Conservation (phyloP, 2,888 invertebrate species). For the Idaea dimidiata region DNA sequence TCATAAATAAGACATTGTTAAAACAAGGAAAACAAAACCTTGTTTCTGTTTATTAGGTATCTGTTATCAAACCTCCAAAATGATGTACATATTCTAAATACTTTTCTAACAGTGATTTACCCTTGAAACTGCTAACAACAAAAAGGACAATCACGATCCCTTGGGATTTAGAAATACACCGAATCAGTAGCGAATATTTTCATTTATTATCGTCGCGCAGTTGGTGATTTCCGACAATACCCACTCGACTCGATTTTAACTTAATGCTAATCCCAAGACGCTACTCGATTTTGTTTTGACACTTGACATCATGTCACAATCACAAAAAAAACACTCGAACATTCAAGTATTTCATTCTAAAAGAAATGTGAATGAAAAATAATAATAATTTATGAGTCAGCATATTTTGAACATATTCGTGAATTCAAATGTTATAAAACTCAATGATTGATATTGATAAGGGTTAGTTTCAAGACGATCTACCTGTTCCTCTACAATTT, state of each 20-base stretch:
- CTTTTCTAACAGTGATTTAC: not conserved
- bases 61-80: not conserved
- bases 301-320: constrained; percentile 58
- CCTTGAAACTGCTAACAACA: not conserved
- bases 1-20: no score
- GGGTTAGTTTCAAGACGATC: constrained; percentile 10
- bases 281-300: constrained; percentile 79
- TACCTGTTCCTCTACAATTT: constrained; percentile 13
- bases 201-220: constrained; percentile 32
- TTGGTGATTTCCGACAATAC: constrained; percentile 45
- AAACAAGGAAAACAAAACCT: no score
- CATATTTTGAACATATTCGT: constrained; percentile 31
- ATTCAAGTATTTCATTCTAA: constrained; percentile 52
- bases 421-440: constrained; percentile 14
- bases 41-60: no score
- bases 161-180: not conserved
- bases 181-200: constrained; percentile 17
- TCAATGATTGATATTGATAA: constrained; percentile 24
- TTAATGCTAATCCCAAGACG: constrained; percentile 59
- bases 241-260: constrained; percentile 30
- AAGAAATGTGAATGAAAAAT: constrained; percentile 53
- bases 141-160: not conserved
- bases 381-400: constrained; percentile 58
- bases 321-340: constrained; percentile 25
- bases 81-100: not conserved